These are phyloP conservation scores for Apistogramma diplotaenia DNA, from an alignment of 2,113 vertebrate genomes.

Conservation along the genomic window DNA sequence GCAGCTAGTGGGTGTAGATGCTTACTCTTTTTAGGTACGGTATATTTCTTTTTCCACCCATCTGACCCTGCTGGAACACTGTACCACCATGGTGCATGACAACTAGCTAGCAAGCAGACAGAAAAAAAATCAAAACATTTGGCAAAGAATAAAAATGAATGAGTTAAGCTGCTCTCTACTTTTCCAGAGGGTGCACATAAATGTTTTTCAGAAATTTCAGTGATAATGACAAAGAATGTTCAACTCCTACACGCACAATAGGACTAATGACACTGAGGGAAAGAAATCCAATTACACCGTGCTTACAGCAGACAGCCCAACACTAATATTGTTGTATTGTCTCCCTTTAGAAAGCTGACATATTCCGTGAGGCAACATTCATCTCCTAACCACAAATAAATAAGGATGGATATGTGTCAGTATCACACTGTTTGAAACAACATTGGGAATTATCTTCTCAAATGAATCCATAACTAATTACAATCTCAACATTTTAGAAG, in stretches of 20 bases:
- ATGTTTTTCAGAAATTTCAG: background rate
- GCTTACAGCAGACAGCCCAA: background rate
- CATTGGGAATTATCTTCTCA: background rate
- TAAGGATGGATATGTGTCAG: background rate
- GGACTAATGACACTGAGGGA: background rate
- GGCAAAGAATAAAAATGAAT: background rate
- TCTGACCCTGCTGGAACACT: background rate
- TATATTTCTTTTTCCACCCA: background rate
- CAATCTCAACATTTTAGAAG: background rate
- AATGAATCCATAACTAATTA: background rate
- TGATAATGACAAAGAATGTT: background rate
- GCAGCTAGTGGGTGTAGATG: background rate
- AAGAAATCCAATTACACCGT: background rate
- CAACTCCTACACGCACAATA: background rate
- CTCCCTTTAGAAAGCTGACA: background rate
- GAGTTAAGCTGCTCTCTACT: background rate
- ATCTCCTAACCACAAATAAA: background rate
- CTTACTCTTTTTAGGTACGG: background rate
- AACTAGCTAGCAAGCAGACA: background rate
- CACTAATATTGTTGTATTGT: background rate
- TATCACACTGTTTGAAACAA: background rate
- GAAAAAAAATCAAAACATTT: background rate
- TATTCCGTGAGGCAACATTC: background rate
- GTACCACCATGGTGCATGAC: background rate
- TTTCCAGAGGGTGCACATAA: background rate